These are phyloP conservation scores for Stigmatopora argus DNA, from an alignment of 2,113 vertebrate genomes.

Conservation along the genomic window DNA sequence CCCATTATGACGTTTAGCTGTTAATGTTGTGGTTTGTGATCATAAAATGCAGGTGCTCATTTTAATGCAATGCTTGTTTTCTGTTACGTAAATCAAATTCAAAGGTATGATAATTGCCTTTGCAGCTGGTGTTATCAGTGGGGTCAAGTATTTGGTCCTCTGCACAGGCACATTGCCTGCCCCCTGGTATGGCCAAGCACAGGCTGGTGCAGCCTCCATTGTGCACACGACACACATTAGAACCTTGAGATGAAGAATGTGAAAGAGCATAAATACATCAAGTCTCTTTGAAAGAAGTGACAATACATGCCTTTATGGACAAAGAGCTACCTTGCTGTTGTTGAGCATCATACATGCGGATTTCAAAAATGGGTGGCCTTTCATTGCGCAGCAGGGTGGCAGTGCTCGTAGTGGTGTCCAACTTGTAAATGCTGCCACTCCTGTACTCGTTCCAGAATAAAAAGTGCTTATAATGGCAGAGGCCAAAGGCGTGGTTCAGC, in stretches of 20 bases:
- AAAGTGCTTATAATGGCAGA: constrained; percentile 93
- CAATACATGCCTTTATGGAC: neutral
- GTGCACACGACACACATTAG: constrained; percentile 86
- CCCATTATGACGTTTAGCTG: too few species aligned
- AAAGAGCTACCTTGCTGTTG: constrained; percentile 69
- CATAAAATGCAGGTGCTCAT: neutral
- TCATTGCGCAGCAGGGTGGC: constrained; percentile 87
- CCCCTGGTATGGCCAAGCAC: constrained; percentile 85
- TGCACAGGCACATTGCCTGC: constrained; percentile 86
- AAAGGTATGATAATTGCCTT: constrained; percentile 66
- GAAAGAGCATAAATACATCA: neutral
- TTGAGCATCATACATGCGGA: constrained; percentile 95
- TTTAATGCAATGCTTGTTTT: neutral
- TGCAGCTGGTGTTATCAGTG: constrained; percentile 80
- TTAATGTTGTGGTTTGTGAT: too few species aligned
- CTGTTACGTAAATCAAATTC: neutral
- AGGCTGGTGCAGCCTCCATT: constrained; percentile 94
- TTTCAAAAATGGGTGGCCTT: constrained; percentile 94
- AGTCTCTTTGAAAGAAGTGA: neutral
- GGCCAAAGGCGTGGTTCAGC: constrained; percentile 90
- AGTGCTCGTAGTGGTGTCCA: constrained; percentile 77
- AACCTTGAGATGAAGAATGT: constrained; percentile 64
- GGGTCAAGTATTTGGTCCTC: constrained; percentile 87
- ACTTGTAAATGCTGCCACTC: constrained; percentile 90
- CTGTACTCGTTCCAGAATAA: constrained; percentile 98